Conservation (phyloP, 2,797 vertebrate species). For the Gila robusta region DNA sequence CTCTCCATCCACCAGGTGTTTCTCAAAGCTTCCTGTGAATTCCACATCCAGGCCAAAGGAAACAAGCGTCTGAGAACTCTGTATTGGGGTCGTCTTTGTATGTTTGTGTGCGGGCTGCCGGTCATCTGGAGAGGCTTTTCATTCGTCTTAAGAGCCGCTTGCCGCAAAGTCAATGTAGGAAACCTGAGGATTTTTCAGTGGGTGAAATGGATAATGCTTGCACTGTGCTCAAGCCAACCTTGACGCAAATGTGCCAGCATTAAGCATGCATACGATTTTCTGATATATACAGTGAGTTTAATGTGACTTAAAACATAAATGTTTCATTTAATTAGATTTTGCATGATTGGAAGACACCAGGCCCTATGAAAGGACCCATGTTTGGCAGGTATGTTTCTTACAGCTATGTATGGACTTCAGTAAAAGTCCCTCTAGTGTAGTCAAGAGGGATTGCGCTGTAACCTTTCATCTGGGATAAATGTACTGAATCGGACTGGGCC, state of each 20-base stretch:
- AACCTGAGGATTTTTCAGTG: neutral
- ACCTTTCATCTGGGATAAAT: neutral
- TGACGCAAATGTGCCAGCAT: neutral
- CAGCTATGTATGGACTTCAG: neutral
- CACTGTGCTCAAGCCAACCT: conserved; percentile 24
- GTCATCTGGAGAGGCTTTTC: conserved; percentile 37
- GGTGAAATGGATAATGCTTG: conserved; percentile 3
- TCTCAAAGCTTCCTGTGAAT: conserved; percentile 51
- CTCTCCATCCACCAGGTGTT: conserved; percentile 58
- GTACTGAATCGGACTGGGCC: neutral
- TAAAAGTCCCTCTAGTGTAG: conserved; percentile 48
- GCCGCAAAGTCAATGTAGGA: conserved; percentile 11
- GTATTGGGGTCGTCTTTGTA: conserved; percentile 26
- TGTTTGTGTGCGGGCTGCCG: conserved; percentile 38
- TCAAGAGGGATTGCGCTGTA: conserved; percentile 6
- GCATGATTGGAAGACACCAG: neutral
- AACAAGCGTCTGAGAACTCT: conserved; percentile 28
- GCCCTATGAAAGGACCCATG: neutral
- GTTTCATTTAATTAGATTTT: neutral
- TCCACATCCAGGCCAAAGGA: conserved; percentile 49
- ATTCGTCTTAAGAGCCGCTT: conserved; percentile 27
- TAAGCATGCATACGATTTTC: neutral
- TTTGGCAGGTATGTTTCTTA: neutral
- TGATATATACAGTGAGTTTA: neutral
- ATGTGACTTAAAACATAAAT: neutral